Conservation (phyloP, 2,888 invertebrate species). For the Sylvicola cinctus region DNA sequence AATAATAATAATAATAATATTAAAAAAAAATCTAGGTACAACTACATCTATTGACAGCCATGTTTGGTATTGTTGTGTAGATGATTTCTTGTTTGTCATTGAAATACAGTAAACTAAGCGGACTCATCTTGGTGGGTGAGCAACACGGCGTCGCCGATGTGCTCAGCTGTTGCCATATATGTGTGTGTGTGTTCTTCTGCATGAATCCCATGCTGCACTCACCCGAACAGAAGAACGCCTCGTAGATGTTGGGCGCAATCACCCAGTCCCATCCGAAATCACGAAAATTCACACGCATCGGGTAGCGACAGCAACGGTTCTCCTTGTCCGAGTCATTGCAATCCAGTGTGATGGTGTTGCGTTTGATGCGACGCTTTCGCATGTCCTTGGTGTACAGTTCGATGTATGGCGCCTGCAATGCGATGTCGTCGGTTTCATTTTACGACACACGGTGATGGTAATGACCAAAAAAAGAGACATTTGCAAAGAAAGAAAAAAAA, state of each 20-base stretch:
- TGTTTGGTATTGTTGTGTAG: slow-evolving; percentile 71
- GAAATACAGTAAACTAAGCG: slow-evolving; percentile 82
- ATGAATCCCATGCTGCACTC: slow-evolving; percentile 79
- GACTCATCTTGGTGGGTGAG: slow-evolving; percentile 70
- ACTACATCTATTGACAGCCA: slow-evolving; percentile 87
- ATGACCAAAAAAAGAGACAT: no score
- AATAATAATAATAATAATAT: no score
- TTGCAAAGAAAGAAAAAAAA: no score
- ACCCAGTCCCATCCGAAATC: slow-evolving; percentile 94
- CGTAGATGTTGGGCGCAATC: slow-evolving; percentile 84
- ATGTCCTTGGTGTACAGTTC: slow-evolving; percentile 20
- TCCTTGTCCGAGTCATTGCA: slow-evolving; percentile 53
- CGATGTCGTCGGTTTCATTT: no score
- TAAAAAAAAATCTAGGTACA: no score
- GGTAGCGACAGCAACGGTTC: slow-evolving; percentile 82
- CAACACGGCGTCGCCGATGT: slow-evolving; percentile 80
- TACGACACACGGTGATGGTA: no score
- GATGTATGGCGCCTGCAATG: slow-evolving; percentile 19
- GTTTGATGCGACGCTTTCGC: slow-evolving; percentile 34
- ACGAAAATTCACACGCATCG: slow-evolving; percentile 72
- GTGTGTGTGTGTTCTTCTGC: slow-evolving; percentile 73
- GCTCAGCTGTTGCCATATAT: slow-evolving; percentile 66
- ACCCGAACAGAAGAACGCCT: slow-evolving; percentile 90
- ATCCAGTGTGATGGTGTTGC: slow-evolving; percentile 57
- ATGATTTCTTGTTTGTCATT: slow-evolving; percentile 74